Evolutionary conservation across 2,113 vertebrate genomes (phyloP).

Genomic region (Entomyzon cyanotis): DNA sequence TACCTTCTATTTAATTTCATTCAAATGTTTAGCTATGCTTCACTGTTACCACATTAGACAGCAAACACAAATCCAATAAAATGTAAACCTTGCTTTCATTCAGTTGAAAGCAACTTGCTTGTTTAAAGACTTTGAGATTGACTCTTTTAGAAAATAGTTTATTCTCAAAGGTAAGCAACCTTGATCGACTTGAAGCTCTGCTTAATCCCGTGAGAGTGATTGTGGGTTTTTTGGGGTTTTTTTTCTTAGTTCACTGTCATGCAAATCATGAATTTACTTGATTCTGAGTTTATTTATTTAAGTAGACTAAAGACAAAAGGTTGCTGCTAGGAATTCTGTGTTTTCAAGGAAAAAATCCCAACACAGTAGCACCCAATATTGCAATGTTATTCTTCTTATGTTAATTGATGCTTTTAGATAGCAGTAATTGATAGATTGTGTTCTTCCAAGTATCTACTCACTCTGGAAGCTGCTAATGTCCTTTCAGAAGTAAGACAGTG

Average conservation of each 20-base stretch:
- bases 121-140: conserved; percentile 55
- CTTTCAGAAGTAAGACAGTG: conserved; percentile 33
- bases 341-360: neutral
- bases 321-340: neutral
- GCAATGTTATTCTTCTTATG: conserved; percentile 7
- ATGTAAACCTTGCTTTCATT: conserved; percentile 54
- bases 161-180: conserved; percentile 60
- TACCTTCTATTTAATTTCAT: conserved; percentile 36
- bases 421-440: conserved; percentile 29
- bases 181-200: conserved; percentile 45
- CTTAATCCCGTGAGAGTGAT: conserved; percentile 29
- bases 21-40: conserved; percentile 42
- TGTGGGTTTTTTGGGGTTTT: conserved; percentile 16
- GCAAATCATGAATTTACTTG: conserved; percentile 5
- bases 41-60: conserved; percentile 38
- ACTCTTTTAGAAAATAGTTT: conserved; percentile 59
- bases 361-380: neutral
- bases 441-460: conserved; percentile 47
- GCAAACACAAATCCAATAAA: conserved; percentile 62
- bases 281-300: neutral
- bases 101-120: conserved; percentile 51
- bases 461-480: conserved; percentile 34
- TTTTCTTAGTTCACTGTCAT: neutral
- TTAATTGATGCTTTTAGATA: conserved; percentile 58
- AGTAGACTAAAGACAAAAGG: neutral